phyloP scores from a whole-genome alignment of 2,888 invertebrate genomes.

The Lasioglossum vierecki region DNA sequence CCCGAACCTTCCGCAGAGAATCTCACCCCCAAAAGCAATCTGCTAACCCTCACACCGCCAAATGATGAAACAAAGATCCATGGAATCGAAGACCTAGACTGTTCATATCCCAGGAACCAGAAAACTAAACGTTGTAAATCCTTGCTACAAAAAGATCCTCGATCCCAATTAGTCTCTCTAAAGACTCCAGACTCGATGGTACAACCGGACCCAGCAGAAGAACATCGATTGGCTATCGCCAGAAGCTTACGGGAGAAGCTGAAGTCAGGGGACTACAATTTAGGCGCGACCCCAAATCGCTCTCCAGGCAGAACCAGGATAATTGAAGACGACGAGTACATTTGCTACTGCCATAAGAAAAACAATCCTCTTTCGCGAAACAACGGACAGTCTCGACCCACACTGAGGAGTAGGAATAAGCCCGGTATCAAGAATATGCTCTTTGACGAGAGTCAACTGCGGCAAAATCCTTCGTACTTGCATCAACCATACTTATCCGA shows the following conservation, averaged over 20 bases:
- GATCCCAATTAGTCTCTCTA: neutral
- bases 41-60: constrained; percentile 9
- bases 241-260: constrained; percentile 26
- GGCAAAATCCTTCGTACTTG: neutral
- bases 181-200: constrained; percentile 10
- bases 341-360: constrained; percentile 70
- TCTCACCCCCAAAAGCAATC: constrained; percentile 20
- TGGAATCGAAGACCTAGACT: constrained; percentile 15
- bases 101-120: constrained; percentile 19
- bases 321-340: constrained; percentile 62
- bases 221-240: constrained; percentile 19
- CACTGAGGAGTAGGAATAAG: neutral
- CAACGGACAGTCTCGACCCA: neutral
- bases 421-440: neutral
- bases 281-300: neutral
- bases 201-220: neutral
- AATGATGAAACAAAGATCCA: neutral
- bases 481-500: neutral
- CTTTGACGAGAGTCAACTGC: neutral
- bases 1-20: neutral
- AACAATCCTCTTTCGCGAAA: neutral
- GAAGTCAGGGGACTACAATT: neutral
- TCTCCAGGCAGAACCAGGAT: neutral
- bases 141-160: neutral
- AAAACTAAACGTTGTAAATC: constrained; percentile 67